Percentiles rank a stretch among this genome's conserved stretches.
phyloP scores from a whole-genome alignment of 2,113 vertebrate genomes.

The Alethe diademata region DNA sequence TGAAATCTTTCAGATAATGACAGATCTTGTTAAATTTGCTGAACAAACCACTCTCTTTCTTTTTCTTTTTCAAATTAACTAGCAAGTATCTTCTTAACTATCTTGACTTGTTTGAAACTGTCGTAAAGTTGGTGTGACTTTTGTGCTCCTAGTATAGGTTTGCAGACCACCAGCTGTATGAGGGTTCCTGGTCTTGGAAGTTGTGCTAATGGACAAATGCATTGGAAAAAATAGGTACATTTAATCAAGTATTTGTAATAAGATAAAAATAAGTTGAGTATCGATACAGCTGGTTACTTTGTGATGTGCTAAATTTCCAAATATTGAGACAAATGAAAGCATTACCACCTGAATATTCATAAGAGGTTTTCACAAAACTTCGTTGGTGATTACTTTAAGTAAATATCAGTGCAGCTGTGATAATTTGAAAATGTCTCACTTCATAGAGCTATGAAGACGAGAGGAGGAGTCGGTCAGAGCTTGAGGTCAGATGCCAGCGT shows the following conservation, averaged over 20 bases:
- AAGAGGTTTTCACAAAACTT: not conserved
- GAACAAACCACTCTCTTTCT: not conserved
- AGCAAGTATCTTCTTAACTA: not conserved
- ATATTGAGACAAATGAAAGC: not conserved
- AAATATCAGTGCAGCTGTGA: not conserved
- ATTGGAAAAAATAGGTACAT: not conserved
- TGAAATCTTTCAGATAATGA: not conserved
- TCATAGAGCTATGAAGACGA: conserved; percentile 89
- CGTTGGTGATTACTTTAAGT: not conserved
- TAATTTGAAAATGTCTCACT: not conserved
- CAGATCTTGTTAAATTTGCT: not conserved
- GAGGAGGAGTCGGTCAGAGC: conserved; percentile 82
- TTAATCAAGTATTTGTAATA: not conserved
- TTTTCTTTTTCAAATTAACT: not conserved
- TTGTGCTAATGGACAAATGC: not conserved
- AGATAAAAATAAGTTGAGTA: not conserved
- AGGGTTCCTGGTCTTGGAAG: not conserved
- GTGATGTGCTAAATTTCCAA: not conserved
- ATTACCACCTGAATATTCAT: not conserved
- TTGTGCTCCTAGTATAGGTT: not conserved
- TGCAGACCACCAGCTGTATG: not conserved
- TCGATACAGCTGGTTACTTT: not conserved
- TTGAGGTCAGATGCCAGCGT: conserved; percentile 89
- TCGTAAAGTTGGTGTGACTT: not conserved
- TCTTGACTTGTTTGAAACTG: not conserved